Evolutionary conservation across 2,888 invertebrate species (phyloP).

Genomic region (Epsilonema sp.): DNA sequence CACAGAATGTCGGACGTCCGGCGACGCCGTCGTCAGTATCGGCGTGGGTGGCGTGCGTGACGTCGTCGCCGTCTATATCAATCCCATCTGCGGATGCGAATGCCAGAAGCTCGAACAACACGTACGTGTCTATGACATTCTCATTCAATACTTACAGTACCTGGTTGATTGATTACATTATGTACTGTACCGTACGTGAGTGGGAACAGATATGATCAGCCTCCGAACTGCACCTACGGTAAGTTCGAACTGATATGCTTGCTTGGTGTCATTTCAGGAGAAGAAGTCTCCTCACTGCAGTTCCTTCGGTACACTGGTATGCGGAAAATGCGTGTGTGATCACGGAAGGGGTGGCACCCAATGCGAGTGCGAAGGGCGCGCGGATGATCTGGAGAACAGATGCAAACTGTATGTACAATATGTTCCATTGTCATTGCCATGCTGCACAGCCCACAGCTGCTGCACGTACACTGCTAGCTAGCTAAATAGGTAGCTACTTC

Average conservation of each 20-base stretch:
- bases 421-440: neutral
- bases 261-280: conserved; percentile 20
- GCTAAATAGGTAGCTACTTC: no score
- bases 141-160: no score
- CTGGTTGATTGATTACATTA: neutral
- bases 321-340: conserved; percentile 19
- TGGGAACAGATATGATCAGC: no score
- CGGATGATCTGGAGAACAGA: neutral
- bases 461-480: no score
- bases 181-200: neutral
- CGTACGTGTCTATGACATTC: conserved; percentile 7
- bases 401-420: neutral
- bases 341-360: conserved; percentile 10
- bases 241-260: no score
- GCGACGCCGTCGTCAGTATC: conserved; percentile 19
- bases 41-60: conserved; percentile 18
- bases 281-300: conserved; percentile 17
- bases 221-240: neutral
- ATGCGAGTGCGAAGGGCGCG: neutral
- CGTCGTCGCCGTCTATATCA: conserved; percentile 14
- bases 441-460: neutral
- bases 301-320: conserved; percentile 18
- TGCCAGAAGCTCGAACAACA: conserved; percentile 21
- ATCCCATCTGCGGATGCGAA: conserved; percentile 24
- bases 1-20: conserved; percentile 15